Evolutionary conservation across 1,140 invertebrate genomes (phyloP).

Genomic region (Metaphire vulgaris): DNA sequence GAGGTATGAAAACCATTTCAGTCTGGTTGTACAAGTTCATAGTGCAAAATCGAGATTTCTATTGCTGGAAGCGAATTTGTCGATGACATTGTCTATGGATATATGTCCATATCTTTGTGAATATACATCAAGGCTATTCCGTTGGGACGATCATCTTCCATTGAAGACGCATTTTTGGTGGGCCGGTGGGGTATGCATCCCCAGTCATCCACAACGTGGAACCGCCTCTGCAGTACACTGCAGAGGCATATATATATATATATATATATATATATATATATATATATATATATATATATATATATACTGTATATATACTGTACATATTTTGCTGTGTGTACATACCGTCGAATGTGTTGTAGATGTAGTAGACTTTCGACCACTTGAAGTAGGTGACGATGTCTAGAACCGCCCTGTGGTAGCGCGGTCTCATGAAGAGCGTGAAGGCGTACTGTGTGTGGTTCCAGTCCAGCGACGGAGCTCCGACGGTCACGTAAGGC

Average conservation of each 20-base stretch:
- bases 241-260: background rate
- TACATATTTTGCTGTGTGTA: background rate
- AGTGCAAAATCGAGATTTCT: too few relatives aligned
- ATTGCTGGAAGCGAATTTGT: too few relatives aligned
- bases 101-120: too few relatives aligned
- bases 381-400: background rate
- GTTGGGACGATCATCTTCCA: too few relatives aligned
- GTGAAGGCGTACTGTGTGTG: background rate
- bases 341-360: background rate
- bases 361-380: slow-evolving; percentile 9
- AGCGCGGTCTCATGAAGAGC: background rate
- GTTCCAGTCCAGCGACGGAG: background rate
- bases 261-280: slow-evolving; percentile 1
- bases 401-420: slow-evolving; percentile 8
- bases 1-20: too few relatives aligned
- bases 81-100: too few relatives aligned
- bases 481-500: background rate
- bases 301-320: background rate
- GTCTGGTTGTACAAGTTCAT: too few relatives aligned
- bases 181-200: too few relatives aligned
- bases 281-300: background rate
- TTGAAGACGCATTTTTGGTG: too few relatives aligned
- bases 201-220: too few relatives aligned
- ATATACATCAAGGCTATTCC: too few relatives aligned
- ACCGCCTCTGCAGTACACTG: too few relatives aligned